Evolutionary conservation across 2,797 vertebrate species (phyloP).

Genomic region (Syncerus caffer): DNA sequence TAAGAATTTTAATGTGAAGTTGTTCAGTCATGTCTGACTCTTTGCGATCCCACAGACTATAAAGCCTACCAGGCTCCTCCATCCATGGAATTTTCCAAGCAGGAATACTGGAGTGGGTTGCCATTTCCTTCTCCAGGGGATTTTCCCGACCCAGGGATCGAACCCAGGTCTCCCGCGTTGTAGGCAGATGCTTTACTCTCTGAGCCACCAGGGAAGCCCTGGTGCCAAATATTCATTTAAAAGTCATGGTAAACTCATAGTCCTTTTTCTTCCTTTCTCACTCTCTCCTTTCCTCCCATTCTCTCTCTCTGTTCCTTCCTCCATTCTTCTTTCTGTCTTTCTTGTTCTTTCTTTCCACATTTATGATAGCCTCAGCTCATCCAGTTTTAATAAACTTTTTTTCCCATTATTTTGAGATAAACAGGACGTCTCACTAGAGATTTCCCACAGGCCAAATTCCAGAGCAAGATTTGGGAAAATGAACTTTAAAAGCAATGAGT

Average conservation of each 20-base stretch:
- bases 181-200: background rate
- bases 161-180: background rate
- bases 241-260: background rate
- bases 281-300: background rate
- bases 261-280: background rate
- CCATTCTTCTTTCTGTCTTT: background rate
- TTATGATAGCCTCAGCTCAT: background rate
- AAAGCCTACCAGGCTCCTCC: background rate
- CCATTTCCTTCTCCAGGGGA: background rate
- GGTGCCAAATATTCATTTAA: background rate
- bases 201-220: background rate
- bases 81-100: background rate
- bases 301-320: background rate
- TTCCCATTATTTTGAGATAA: background rate
- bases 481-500: background rate
- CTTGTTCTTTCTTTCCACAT: background rate
- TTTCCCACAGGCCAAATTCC: background rate
- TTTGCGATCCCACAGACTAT: background rate
- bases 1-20: background rate
- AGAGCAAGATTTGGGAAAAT: background rate
- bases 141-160: accelerated
- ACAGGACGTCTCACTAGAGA: background rate
- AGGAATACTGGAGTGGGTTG: background rate
- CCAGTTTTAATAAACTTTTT: background rate
- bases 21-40: accelerated